phyloP scores from a whole-genome alignment of 2,797 vertebrate genomes.

The Sebastes hopkinsi region DNA sequence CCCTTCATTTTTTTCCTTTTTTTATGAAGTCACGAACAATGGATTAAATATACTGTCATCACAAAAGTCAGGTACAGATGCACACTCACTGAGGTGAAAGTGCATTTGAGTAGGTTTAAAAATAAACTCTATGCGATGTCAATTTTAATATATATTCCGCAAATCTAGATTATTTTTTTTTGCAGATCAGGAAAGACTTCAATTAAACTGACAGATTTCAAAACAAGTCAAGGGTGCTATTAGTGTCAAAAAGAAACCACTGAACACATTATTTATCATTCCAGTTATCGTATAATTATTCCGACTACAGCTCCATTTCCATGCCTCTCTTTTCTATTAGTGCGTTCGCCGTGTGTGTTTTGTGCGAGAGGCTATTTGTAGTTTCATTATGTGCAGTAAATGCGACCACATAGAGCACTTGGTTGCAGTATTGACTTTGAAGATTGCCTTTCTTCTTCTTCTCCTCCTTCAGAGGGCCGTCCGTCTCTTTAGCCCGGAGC shows the following conservation, averaged over 20 bases:
- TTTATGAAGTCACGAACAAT: slow-evolving; percentile 65
- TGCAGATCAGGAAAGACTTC: slow-evolving; percentile 55
- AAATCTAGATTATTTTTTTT: slow-evolving; percentile 50
- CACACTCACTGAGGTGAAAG: slow-evolving; percentile 71
- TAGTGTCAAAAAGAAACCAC: slow-evolving; percentile 50
- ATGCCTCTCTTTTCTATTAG: slow-evolving; percentile 16
- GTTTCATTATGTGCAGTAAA: slow-evolving; percentile 69
- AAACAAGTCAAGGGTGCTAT: slow-evolving; percentile 62
- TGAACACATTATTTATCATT: slow-evolving; percentile 56
- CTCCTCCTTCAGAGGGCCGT: slow-evolving; percentile 62
- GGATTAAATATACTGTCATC: slow-evolving; percentile 78
- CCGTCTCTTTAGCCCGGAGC: slow-evolving; percentile 70
- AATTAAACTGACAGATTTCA: slow-evolving; percentile 65
- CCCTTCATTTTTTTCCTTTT: slow-evolving; percentile 64
- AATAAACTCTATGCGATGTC: slow-evolving; percentile 78
- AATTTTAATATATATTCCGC: slow-evolving; percentile 62
- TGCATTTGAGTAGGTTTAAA: slow-evolving; percentile 75
- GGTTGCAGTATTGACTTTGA: slow-evolving; percentile 75
- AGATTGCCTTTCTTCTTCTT: slow-evolving; percentile 69
- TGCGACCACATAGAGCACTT: slow-evolving; percentile 67
- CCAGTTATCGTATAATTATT: slow-evolving; percentile 54
- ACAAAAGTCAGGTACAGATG: slow-evolving; percentile 69
- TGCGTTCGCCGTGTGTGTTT: slow-evolving; percentile 36
- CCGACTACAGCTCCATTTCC: slow-evolving; percentile 37
- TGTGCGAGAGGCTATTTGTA: slow-evolving; percentile 63